Evolutionary conservation across 2,113 vertebrate species (phyloP).

Genomic region (Fregata magnificens): DNA sequence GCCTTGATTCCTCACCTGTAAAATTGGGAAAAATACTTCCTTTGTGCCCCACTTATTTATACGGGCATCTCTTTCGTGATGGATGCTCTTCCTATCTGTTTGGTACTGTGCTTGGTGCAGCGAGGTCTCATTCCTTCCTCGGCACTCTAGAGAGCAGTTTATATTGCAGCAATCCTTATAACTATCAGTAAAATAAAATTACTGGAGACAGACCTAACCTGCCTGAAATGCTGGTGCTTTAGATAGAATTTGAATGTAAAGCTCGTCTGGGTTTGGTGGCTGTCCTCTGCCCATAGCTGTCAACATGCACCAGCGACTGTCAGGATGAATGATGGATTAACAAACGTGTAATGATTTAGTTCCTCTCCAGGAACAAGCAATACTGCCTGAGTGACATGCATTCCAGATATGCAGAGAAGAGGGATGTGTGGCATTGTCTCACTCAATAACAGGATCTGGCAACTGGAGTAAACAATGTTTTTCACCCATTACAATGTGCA

Average conservation of each 20-base stretch:
- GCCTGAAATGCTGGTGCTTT: not conserved
- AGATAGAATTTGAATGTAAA: not conserved
- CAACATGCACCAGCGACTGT: not conserved
- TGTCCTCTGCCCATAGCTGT: constrained; percentile 16
- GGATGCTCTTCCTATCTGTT: not conserved
- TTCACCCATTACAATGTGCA: not conserved
- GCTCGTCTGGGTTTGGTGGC: constrained; percentile 18
- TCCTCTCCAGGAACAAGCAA: constrained; percentile 20
- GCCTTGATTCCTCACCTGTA: not conserved
- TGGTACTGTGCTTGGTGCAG: not conserved
- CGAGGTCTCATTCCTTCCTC: not conserved
- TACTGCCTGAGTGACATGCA: not conserved
- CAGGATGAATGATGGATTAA: constrained; percentile 55
- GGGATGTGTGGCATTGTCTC: not conserved
- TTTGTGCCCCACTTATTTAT: not conserved
- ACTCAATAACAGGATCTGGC: not conserved
- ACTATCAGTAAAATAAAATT: not conserved
- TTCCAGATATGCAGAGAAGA: not conserved
- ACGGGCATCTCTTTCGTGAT: not conserved
- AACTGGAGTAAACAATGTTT: not conserved
- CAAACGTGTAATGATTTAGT: constrained; percentile 39
- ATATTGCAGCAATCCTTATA: not conserved
- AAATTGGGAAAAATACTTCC: not conserved
- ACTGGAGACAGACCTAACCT: not conserved
- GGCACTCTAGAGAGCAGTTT: not conserved